Evolutionary conservation across 2,888 invertebrate species (phyloP), one percentile per base, ranked within the genome.

Genomic region (Abscondita cerata): DNA sequence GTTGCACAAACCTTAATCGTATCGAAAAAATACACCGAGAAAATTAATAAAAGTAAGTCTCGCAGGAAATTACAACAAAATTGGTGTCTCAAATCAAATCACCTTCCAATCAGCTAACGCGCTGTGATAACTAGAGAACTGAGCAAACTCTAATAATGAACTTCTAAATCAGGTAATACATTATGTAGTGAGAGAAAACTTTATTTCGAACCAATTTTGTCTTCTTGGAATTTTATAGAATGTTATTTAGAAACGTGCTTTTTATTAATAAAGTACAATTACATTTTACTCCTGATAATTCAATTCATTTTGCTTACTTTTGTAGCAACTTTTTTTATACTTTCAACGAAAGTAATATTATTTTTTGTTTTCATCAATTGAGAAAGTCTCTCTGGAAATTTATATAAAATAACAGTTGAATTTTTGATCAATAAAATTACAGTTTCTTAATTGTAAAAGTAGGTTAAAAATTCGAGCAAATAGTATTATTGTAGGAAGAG

Each of bases 71-170:
- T 41, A 41, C 41, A 41, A 8, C 13, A 16, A 41, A 41, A 44
- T 44, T 44, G 44, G 18, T 44, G 19, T 18, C 5, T 44, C 44
- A 44, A 44, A 18, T 44, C 44, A 44, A 44, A 44, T 44, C 44
- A 44, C 16, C 18, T 44, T 44, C 44, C 44, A 44, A 44, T 44
- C 44, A 44, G 15, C 15, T 44, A 44, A 44, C 44, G 44, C 44
- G 44, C 18, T 16, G 44, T 18, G 20, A 44, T 44, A 44, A 44
- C 44, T 44, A 44, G 16, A 8, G 44, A 44, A 44, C 18, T 44
- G 44, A 44, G 44, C 44, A 44, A n/a, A 41, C 41, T 6, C 12
- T 41, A 13, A 18, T 18, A 18, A 44, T 44, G 19, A 18, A 44
- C 44, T 44, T 44, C 44, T 16, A 44, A 44, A n/a, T 44, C 18